Percentiles rank a stretch among this genome's conserved stretches.
These are phyloP conservation scores for Eulemur macaco DNA, from an alignment of 2,113 vertebrate genomes.

Conservation along the genomic window DNA sequence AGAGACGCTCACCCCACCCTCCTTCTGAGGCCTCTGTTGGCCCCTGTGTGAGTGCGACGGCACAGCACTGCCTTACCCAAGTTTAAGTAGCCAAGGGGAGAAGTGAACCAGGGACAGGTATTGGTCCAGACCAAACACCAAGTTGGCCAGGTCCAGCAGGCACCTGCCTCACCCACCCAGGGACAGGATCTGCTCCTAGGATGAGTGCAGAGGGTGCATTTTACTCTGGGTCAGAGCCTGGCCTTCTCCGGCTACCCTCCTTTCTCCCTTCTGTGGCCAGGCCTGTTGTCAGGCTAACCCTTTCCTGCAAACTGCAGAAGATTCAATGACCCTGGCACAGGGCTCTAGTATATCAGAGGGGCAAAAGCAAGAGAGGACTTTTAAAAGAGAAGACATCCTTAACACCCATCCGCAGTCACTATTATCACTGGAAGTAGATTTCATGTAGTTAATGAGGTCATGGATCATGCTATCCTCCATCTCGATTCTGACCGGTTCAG, in stretches of 20 bases:
- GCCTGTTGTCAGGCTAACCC: neutral
- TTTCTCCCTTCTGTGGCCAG: neutral
- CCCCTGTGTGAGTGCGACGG: neutral
- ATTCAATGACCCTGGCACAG: neutral
- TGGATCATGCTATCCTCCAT: constrained; percentile 79
- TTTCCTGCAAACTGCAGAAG: neutral
- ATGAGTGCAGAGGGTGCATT: neutral
- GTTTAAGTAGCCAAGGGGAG: neutral
- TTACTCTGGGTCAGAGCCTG: neutral
- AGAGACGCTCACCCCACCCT: accelerated
- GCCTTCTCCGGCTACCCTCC: neutral
- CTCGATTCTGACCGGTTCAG: constrained; percentile 82
- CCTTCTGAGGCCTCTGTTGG: neutral
- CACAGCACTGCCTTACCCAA: neutral
- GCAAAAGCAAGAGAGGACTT: neutral
- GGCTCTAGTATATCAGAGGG: neutral
- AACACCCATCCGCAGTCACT: neutral
- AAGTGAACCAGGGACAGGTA: neutral
- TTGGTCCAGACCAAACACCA: neutral
- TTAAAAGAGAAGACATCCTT: neutral
- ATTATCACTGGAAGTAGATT: constrained; percentile 64
- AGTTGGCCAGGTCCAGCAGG: neutral
- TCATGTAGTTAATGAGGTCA: constrained; percentile 80
- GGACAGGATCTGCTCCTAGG: neutral
- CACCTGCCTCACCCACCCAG: neutral